Percentiles rank a stretch among this genome's conserved stretches.
phyloP scores from a whole-genome alignment of 2,113 vertebrate genomes.

The Isurus oxyrinchus region DNA sequence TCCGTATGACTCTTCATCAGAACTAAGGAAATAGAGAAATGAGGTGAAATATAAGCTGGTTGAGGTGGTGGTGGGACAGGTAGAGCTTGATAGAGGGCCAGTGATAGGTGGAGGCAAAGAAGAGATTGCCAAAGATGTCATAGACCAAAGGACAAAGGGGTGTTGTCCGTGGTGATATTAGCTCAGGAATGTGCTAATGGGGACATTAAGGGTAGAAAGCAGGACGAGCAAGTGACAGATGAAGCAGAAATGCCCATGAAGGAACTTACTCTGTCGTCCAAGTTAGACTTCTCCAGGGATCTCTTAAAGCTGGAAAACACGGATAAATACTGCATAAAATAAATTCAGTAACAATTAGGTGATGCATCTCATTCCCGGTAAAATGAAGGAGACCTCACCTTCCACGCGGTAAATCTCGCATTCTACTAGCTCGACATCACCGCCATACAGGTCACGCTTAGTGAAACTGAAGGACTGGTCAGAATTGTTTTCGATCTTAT shows the following conservation, averaged over 20 bases:
- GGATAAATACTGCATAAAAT: not conserved
- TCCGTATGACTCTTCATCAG: no score
- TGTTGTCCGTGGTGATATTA: no score
- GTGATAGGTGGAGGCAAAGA: no score
- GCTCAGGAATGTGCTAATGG: no score
- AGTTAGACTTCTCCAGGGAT: not conserved
- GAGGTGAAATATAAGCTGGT: no score
- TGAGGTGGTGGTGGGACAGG: no score
- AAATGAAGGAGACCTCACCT: not conserved
- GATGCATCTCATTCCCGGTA: not conserved
- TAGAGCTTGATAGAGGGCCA: no score
- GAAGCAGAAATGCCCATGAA: not conserved
- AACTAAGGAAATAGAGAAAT: no score
- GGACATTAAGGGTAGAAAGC: no score
- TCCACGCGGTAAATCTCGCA: not conserved
- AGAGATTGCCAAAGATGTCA: no score
- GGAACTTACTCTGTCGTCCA: not conserved
- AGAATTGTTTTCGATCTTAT: not conserved
- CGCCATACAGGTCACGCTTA: not conserved
- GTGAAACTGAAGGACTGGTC: not conserved
- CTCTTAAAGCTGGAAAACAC: not conserved
- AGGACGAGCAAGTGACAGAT: no score
- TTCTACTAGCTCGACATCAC: not conserved
- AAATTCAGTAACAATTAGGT: not conserved
- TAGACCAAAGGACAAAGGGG: no score